Evolutionary conservation across 2,113 vertebrate genomes (phyloP).

Genomic region (rat (Rattus norvegicus)): GRCr8 NC_086033.1:69290501-69291000

Average conservation of each 20-base stretch:
- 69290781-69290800: no score
- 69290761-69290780: neutral
- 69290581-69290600: neutral
- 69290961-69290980: neutral
- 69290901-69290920: neutral
- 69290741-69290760: neutral
- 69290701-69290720: neutral
- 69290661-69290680: neutral
- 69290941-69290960: neutral
- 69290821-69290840: neutral
- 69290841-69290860: neutral
- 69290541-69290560: neutral
- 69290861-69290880: neutral
- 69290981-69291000: neutral
- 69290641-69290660: neutral
- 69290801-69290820: no score
- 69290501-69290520: conserved; percentile 5
- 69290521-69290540: neutral
- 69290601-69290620: neutral
- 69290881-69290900: neutral
- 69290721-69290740: neutral
- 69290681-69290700: neutral
- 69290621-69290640: neutral
- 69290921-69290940: neutral
- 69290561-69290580: neutral